Base-by-base conservation (phyloP, 2,797 vertebrate genomes). In the Tokudaia muenninki region DNA sequence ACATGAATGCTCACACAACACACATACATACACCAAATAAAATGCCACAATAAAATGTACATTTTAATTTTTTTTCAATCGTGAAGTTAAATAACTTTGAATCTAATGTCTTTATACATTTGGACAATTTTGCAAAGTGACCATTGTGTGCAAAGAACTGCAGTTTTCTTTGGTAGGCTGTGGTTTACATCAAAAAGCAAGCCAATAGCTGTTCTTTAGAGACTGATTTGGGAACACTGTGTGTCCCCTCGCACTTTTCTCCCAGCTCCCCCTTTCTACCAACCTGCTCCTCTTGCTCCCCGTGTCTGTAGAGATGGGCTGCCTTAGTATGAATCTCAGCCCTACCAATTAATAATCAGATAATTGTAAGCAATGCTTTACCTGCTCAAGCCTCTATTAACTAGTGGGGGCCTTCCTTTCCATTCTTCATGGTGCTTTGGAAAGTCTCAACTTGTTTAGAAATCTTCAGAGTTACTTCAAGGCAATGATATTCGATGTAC, bases 391-490 rank as follows among this genome's bases (percentile, higher is more conserved):
- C 41, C n/a, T 89, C 61, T 26, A 8, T 90, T 87, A 92, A 79
- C 47, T 70, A 31, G 3, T 17, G 37, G 16, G 34, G 14, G 96
- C 94, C n/a, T 37, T 92, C 0, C 44, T 98, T 97, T 63, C 3
- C 93, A 67, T 96, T 97, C 98, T 96, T 94, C 84, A 65, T 61
- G 75, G 24, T 95, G 41, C 94, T 90, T 93, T 94, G 24, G 86
- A 93, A 87, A 84, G 96, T 98, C 47, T 59, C 44, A 93, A 74
- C 47, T 17, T 24, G 8, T 78, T 90, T 74, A 94, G 90, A 96
- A 97, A 61, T 70, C 94, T 59, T 70, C 72, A 34, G 34, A 17
- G 93, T 65, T 81, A 11, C 93, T 96, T 94, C 34, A n/a, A 94
- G 74, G 21, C 31, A 75, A 52, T 6, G 12, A 37, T 80, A 13